Evolutionary conservation across 2,888 invertebrate genomes (phyloP).

Genomic region (Gerris lacustris): DNA sequence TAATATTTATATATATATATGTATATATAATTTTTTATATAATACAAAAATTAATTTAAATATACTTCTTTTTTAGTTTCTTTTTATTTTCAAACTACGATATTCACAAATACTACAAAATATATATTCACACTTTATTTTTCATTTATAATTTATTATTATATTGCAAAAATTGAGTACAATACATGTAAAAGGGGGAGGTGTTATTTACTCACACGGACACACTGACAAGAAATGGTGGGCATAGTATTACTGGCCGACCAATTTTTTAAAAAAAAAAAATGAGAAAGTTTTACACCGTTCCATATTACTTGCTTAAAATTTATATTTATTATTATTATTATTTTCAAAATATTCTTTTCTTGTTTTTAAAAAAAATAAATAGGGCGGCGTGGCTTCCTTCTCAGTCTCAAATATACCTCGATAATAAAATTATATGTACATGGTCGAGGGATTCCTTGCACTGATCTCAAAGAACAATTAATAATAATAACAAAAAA

Average conservation of each 20-base stretch:
- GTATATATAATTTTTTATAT: background rate
- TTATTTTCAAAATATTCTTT: too few species aligned
- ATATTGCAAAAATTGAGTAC: background rate
- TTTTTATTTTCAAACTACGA: background rate
- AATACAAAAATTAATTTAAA: background rate
- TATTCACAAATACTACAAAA: background rate
- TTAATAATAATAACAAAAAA: background rate
- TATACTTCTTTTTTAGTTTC: too few species aligned
- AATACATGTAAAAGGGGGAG: background rate
- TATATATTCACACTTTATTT: background rate
- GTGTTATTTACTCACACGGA: background rate
- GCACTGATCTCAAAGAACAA: background rate
- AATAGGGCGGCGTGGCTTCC: background rate
- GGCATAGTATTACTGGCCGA: background rate
- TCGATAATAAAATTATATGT: background rate
- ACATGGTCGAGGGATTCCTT: background rate
- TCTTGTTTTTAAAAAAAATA: background rate
- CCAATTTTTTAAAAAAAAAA: background rate
- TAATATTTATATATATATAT: background rate
- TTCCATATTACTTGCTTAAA: background rate
- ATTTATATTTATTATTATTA: too few species aligned
- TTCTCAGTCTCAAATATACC: conserved; percentile 5
- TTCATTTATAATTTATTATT: background rate
- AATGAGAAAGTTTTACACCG: background rate
- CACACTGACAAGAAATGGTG: background rate